phyloP scores from a whole-genome alignment of 2,888 invertebrate genomes.

The Xanthorhoe designata region DNA sequence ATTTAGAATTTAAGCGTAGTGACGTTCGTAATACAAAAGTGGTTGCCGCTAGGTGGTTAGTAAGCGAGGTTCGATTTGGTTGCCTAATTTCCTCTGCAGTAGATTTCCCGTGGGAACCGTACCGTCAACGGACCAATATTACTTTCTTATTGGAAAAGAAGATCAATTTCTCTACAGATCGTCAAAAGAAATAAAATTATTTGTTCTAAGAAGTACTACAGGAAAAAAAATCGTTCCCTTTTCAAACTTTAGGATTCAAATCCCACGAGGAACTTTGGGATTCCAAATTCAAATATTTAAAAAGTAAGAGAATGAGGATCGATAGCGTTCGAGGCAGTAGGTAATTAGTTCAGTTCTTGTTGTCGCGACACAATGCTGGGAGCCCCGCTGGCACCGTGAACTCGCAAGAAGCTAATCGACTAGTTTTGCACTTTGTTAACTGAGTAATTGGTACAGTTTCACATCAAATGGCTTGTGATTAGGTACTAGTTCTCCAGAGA shows the following conservation, averaged over 20 bases:
- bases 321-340: conserved; percentile 2
- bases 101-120: conserved; percentile 21
- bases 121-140: conserved; percentile 12
- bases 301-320: not conserved
- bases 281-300: not conserved
- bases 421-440: conserved; percentile 30
- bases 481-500: conserved; percentile 16
- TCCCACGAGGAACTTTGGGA: not conserved
- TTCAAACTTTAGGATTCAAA: not conserved
- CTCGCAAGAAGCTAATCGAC: conserved; percentile 17
- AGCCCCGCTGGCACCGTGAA: conserved; percentile 14
- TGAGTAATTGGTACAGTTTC: conserved; percentile 18
- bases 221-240: not conserved
- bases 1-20: not conserved
- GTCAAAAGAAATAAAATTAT: not conserved
- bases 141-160: conserved; percentile 23
- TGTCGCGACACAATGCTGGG: conserved; percentile 13
- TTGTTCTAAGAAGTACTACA: not conserved
- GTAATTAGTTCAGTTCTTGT: conserved; percentile 16
- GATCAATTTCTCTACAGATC: not conserved
- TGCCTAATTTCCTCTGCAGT: conserved; percentile 6
- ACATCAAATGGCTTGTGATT: conserved; percentile 15
- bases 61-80: conserved; percentile 2
- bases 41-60: not conserved
- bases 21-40: not conserved